Evolutionary conservation across 1,140 invertebrate species (phyloP).

Genomic region (Radopholus similis): DNA sequence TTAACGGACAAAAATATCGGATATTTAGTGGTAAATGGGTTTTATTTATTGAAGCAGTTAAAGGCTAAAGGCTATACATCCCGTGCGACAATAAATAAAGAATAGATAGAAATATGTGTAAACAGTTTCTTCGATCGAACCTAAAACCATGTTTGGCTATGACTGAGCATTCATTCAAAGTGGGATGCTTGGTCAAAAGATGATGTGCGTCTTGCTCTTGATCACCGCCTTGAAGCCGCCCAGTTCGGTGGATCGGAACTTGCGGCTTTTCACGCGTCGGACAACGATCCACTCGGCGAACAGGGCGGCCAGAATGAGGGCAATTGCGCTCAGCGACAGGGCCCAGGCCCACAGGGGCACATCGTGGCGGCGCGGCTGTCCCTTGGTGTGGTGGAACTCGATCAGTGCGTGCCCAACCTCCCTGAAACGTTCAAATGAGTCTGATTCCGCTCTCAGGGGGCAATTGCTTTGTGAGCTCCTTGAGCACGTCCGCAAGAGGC

Average conservation of each 20-base stretch:
- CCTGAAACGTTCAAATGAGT: slow-evolving; percentile 29
- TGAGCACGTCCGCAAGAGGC: not conserved
- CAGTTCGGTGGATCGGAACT: not conserved
- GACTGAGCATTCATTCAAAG: too few relatives aligned
- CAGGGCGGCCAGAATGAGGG: slow-evolving; percentile 36
- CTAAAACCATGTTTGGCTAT: too few relatives aligned
- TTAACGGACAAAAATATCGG: too few relatives aligned
- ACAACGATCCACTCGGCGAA: slow-evolving; percentile 39
- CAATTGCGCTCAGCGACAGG: slow-evolving; percentile 18
- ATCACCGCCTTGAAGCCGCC: not conserved
- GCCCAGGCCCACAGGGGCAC: slow-evolving; percentile 34
- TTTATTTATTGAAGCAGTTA: too few relatives aligned
- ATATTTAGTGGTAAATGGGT: too few relatives aligned
- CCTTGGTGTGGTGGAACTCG: slow-evolving; percentile 34
- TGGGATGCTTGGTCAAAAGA: not conserved
- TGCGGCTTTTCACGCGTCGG: slow-evolving; percentile 7
- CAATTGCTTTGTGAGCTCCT: not conserved
- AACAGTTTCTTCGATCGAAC: too few relatives aligned
- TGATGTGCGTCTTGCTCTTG: not conserved
- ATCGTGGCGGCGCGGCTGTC: slow-evolving; percentile 28
- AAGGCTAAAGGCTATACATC: too few relatives aligned
- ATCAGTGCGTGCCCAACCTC: slow-evolving; percentile 33
- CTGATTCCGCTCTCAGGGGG: too few relatives aligned
- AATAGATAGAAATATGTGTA: too few relatives aligned
- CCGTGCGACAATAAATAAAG: too few relatives aligned